Conservation (phyloP, 2,113 vertebrate species). For the Callithrix jacchus region DNA sequence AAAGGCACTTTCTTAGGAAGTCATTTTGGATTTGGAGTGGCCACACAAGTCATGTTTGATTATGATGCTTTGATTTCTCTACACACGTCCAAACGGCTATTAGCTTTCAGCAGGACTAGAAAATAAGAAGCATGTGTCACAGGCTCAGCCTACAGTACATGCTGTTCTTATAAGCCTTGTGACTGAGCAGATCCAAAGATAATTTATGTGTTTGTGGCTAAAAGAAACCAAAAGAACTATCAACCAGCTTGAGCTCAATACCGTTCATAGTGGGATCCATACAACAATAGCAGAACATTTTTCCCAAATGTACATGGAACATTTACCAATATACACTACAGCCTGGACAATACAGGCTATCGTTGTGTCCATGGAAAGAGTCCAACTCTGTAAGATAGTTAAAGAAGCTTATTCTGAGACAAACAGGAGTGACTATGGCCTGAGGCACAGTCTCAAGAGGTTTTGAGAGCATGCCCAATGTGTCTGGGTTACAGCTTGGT, state of each 20-base stretch:
- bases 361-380: no score
- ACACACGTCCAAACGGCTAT: not conserved
- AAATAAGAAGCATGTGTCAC: not conserved
- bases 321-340: no score
- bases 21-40: not conserved
- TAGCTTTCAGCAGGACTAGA: not conserved
- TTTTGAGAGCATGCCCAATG: no score
- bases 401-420: no score
- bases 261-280: not conserved
- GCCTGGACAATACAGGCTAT: not conserved
- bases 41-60: not conserved
- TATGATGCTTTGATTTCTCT: no score
- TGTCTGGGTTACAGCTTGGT: no score
- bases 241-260: not conserved
- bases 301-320: not conserved
- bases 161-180: not conserved
- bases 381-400: no score
- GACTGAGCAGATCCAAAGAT: not conserved
- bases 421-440: no score
- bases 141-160: not conserved
- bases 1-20: not conserved
- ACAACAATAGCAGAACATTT: not conserved
- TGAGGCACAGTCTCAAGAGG: no score
- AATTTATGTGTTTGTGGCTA: not conserved
- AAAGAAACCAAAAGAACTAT: not conserved